Percentiles rank a stretch among this genome's conserved stretches.
phyloP scores from a whole-genome alignment of 2,113 vertebrate species.

The Lepus americanus region DNA sequence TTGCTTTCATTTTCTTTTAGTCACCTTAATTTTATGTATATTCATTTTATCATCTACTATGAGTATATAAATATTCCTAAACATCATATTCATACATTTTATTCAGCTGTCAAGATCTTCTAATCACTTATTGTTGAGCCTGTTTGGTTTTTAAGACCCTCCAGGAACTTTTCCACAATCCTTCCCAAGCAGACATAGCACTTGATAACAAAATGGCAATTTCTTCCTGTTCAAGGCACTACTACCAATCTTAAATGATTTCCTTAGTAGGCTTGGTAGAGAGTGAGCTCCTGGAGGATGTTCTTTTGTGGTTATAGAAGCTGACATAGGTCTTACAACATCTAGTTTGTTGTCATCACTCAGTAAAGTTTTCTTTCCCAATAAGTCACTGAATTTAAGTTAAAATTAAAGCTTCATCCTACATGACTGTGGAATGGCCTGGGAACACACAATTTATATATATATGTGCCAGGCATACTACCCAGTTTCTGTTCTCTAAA shows the following conservation, averaged over 20 bases:
- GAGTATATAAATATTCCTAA: background rate
- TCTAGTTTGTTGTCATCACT: background rate
- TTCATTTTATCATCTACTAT: background rate
- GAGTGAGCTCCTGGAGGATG: background rate
- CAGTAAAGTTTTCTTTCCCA: background rate
- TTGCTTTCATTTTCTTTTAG: background rate
- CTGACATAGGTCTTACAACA: background rate
- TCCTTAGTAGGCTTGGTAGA: background rate
- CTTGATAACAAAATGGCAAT: background rate
- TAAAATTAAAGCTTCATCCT: background rate
- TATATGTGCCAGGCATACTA: too few relatives aligned
- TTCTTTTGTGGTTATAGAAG: background rate
- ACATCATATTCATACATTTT: background rate
- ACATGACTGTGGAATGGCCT: background rate
- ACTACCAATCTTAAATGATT: background rate
- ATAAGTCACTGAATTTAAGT: background rate
- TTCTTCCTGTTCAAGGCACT: background rate
- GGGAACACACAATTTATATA: background rate
- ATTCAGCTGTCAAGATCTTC: background rate
- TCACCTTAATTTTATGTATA: background rate
- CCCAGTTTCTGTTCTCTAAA: background rate
- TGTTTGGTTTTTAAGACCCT: background rate
- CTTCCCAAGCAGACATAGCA: background rate
- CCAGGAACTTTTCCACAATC: background rate
- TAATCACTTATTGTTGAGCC: background rate